Base-by-base conservation (phyloP, 2,888 invertebrate genomes). In the Lysandra coridon region DNA sequence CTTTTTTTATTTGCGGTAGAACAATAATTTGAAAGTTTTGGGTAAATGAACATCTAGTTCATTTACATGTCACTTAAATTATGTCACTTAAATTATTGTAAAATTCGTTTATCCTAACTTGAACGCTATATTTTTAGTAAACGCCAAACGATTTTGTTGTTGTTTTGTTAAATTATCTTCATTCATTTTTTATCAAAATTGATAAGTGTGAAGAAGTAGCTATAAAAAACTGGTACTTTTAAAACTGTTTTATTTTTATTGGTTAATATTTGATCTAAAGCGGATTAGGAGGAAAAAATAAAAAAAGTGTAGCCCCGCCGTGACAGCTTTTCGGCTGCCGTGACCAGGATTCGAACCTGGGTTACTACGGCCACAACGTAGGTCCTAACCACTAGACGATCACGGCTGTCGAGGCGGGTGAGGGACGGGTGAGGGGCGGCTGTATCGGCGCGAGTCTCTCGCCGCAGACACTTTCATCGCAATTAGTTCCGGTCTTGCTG, bases 381-480 rank as follows among this genome's bases (percentile, higher is more conserved):
- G 96, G 96, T 96, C 96, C 96, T 96, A 96, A 96, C 96, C 96
- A 96, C 96, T 96, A 96, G 96, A 96, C 96, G 96, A 96, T 96
- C 96, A 95, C 85, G 84, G 84, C 85, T 85, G 73, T 81, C 82
- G 84, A 84, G 84, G 83, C 82, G 73, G 80, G 78, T 83, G 79
- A 78, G 5, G 2, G 84, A 83, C 82, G 73, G 80, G 78, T 83
- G 79, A 78, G 5, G 2, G 75, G 30, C 10, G 7, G 10, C 10
- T 44, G 4, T 44, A 74, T 44, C 44, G 74, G 44, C 74, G 74
- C 74, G 44, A 74, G 74, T 23, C 74, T 44, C 12, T 74, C 74
- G 44, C 7, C 37, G 40, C 74, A 12, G 75, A 17, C 75, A 53
- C 75, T 75, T 75, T 75, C 75, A 49, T 75, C 75, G 14, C 75